Conservation (phyloP, 2,797 vertebrate species). For the Pseudochaenichthys georgianus region DNA sequence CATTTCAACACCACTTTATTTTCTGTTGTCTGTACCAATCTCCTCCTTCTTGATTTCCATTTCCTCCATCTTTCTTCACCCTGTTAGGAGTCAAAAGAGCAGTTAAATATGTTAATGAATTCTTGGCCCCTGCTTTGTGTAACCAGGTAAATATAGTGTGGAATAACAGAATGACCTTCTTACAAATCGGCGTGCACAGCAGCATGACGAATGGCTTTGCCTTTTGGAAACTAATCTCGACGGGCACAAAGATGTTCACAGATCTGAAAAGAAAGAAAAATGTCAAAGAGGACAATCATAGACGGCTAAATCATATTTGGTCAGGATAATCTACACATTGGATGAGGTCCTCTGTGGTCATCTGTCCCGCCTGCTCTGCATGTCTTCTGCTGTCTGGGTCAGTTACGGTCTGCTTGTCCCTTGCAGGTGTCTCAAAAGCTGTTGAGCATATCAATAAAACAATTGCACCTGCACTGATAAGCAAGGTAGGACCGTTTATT, state of each 20-base stretch:
- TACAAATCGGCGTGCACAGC: constrained; percentile 45
- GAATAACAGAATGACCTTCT: constrained; percentile 41
- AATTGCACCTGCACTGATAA: constrained; percentile 98
- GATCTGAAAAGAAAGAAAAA: constrained; percentile 62
- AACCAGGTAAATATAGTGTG: constrained; percentile 94
- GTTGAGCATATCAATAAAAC: constrained; percentile 99
- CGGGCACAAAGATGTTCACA: constrained; percentile 77
- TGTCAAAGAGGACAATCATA: constrained; percentile 22
- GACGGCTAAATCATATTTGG: constrained; percentile 1
- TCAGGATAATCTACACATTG: constrained; percentile 2
- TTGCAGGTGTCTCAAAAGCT: constrained; percentile 99
- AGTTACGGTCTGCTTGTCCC: constrained; percentile 96
- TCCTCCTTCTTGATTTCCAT: constrained; percentile 34
- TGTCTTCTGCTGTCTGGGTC: constrained; percentile 74
- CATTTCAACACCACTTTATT: constrained; percentile 23
- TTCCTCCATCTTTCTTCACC: constrained; percentile 63
- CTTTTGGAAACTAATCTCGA: constrained; percentile 81
- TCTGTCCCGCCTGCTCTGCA: constrained; percentile 86
- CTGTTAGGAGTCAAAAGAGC: constrained; percentile 97
- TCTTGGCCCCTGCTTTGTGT: constrained; percentile 97
- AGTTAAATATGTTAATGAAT: constrained; percentile 98
- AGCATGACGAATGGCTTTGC: constrained; percentile 80
- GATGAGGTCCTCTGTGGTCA: constrained; percentile 69
- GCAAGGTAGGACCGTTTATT: constrained; percentile 94
- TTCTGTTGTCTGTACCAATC: constrained; percentile 32